These are phyloP conservation scores for Porites evermanni DNA, from an alignment of 92 coral and sea anemone species.

Conservation along the genomic window DNA sequence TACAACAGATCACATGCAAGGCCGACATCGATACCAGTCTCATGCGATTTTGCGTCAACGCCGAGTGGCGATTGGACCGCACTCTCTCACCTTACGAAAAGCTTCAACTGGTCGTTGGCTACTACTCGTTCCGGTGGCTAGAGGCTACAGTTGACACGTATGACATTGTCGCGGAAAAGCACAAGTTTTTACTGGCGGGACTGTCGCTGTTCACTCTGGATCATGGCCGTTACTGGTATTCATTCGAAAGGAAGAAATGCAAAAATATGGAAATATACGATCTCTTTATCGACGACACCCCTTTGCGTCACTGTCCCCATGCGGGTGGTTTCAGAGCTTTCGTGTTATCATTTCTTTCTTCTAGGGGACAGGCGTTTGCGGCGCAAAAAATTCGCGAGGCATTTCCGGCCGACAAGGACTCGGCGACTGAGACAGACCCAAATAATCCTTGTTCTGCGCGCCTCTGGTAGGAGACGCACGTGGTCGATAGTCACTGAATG, in stretches of 20 bases:
- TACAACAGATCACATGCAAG: neutral
- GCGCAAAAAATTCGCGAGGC: neutral
- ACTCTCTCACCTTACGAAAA: constrained; percentile 10
- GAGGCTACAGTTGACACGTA: neutral
- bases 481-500: neutral
- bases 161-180: constrained; percentile 14
- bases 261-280: constrained; percentile 6
- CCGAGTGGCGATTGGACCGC: constrained; percentile 14
- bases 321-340: neutral
- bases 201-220: constrained; percentile 4
- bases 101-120: constrained; percentile 2
- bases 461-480: neutral
- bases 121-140: constrained; percentile 10
- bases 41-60: constrained; percentile 12
- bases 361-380: neutral
- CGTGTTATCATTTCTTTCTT: neutral
- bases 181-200: neutral
- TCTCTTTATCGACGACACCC: neutral
- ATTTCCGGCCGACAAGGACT: neutral
- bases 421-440: neutral
- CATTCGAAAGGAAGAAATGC: constrained; percentile 3
- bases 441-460: neutral
- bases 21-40: constrained; percentile 26
- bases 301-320: neutral
- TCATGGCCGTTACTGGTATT: constrained; percentile 16